phyloP scores from a whole-genome alignment of 2,888 invertebrate genomes.

The Epinotia nisella region DNA sequence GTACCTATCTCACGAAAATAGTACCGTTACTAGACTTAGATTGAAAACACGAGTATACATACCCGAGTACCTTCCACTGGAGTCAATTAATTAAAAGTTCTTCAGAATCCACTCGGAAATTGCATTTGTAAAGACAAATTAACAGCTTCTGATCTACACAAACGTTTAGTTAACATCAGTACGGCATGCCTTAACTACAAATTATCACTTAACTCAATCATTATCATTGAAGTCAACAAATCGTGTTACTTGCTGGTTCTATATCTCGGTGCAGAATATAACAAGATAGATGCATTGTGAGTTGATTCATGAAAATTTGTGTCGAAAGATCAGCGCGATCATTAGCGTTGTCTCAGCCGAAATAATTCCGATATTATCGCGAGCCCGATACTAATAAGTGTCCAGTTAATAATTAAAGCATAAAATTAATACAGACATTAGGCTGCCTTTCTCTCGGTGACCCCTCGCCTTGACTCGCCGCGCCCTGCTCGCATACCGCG shows the following conservation, averaged over 20 bases:
- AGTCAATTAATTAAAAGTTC: neutral
- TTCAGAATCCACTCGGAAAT: neutral
- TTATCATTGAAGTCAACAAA: neutral
- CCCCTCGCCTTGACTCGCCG: slow-evolving; percentile 82
- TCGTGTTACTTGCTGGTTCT: neutral
- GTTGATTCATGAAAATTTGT: neutral
- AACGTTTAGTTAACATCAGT: neutral
- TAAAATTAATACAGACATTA: slow-evolving; percentile 73
- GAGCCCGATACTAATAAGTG: slow-evolving; percentile 40
- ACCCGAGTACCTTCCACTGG: neutral
- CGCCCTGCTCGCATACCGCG: slow-evolving; percentile 74
- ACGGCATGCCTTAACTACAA: neutral
- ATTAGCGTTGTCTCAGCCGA: slow-evolving; percentile 8
- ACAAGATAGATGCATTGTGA: neutral
- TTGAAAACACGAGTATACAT: neutral
- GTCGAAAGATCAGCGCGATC: slow-evolving; percentile 1
- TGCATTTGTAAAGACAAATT: neutral
- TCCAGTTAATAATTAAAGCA: slow-evolving; percentile 52
- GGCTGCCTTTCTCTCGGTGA: slow-evolving; percentile 78
- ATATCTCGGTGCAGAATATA: neutral
- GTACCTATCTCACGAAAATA: too few species aligned
- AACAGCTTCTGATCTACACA: neutral
- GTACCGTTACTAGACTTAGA: too few species aligned
- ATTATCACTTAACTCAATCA: neutral
- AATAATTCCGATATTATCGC: slow-evolving; percentile 21